A percentile compares a stretch with the other conserved stretches of the same genome.
These are phyloP conservation scores for Drosophila pseudoananassae DNA, from an alignment of 1,140 invertebrate species.

Conservation along the genomic window DNA sequence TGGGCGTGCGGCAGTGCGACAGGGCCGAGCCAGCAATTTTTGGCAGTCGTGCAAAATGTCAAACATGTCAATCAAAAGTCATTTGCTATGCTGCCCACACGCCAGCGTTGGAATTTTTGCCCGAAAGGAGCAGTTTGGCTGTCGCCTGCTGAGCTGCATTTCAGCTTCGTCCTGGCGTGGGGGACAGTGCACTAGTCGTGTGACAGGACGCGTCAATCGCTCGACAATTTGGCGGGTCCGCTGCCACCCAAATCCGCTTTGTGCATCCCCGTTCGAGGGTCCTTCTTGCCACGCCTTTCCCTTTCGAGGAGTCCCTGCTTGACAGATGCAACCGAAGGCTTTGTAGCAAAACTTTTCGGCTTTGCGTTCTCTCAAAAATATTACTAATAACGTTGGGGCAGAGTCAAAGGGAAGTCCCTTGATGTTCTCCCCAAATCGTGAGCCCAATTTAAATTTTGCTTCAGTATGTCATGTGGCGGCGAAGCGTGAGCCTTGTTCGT, in stretches of 20 bases:
- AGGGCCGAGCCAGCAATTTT: slow-evolving; percentile 59
- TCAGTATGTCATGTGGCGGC: slow-evolving; percentile 3
- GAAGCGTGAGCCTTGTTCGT: slow-evolving; percentile 18
- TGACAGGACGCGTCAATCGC: slow-evolving; percentile 61
- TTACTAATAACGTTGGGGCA: slow-evolving; percentile 13
- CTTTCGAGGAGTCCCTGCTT: slow-evolving; percentile 6
- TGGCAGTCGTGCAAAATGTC: slow-evolving; percentile 77
- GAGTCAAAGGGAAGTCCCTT: slow-evolving; percentile 25
- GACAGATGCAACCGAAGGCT: slow-evolving; percentile 26
- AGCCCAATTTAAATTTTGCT: slow-evolving; percentile 43
- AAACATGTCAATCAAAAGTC: slow-evolving; percentile 82
- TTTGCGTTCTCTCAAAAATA: slow-evolving; percentile 1
- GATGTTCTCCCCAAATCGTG: slow-evolving; percentile 29
- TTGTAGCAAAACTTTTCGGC: slow-evolving; percentile 26
- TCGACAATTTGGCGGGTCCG: slow-evolving; percentile 53
- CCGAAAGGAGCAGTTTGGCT: slow-evolving; percentile 31
- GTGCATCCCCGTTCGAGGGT: slow-evolving; percentile 2
- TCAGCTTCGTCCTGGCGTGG: slow-evolving; percentile 9
- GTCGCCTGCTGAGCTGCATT: slow-evolving; percentile 47
- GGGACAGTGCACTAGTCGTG: slow-evolving; percentile 10
- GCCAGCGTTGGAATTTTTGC: slow-evolving; percentile 53
- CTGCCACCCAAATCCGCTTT: slow-evolving; percentile 56
- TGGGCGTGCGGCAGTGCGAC: slow-evolving; percentile 19
- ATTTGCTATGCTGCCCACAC: slow-evolving; percentile 63
- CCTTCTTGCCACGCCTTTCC: not conserved